These are phyloP conservation scores for Stenchaetothrips biformis DNA, from an alignment of 2,888 invertebrate genomes.

Conservation along the genomic window DNA sequence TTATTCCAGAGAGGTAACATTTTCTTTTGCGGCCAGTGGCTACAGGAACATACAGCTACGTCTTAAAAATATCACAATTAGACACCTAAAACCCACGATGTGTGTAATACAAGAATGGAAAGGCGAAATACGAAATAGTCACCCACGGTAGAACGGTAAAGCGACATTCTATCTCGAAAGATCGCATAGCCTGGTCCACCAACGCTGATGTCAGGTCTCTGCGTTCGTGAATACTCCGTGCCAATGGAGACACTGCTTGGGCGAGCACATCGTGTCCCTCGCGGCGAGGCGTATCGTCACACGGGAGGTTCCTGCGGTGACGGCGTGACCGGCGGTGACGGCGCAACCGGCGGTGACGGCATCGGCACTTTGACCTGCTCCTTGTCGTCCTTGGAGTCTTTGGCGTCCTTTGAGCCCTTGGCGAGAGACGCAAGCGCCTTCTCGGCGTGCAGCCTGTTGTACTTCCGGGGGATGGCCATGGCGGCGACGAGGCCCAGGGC, in stretches of 20 bases:
- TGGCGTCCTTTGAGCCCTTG: background rate
- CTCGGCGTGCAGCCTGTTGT: background rate
- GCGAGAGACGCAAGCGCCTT: background rate
- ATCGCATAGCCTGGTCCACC: too few species aligned
- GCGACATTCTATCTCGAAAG: too few species aligned
- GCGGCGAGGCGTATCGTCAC: too few species aligned
- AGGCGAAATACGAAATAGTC: too few species aligned
- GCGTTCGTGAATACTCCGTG: too few species aligned
- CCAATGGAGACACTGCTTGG: too few species aligned
- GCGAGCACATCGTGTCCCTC: too few species aligned
- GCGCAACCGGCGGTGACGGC: background rate
- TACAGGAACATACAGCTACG: background rate
- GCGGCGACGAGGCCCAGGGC: background rate
- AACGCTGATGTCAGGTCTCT: too few species aligned
- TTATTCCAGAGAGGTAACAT: background rate
- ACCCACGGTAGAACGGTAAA: too few species aligned
- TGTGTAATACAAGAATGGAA: too few species aligned
- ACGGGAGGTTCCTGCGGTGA: too few species aligned
- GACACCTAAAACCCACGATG: background rate
- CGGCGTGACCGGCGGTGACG: background rate
- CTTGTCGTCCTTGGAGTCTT: background rate
- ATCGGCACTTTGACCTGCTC: background rate
- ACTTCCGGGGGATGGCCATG: slow-evolving; percentile 5
- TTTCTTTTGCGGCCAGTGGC: background rate
- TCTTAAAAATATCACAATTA: background rate